phyloP scores from a whole-genome alignment of 2,888 invertebrate genomes.

The Nemotelus pantherinus region DNA sequence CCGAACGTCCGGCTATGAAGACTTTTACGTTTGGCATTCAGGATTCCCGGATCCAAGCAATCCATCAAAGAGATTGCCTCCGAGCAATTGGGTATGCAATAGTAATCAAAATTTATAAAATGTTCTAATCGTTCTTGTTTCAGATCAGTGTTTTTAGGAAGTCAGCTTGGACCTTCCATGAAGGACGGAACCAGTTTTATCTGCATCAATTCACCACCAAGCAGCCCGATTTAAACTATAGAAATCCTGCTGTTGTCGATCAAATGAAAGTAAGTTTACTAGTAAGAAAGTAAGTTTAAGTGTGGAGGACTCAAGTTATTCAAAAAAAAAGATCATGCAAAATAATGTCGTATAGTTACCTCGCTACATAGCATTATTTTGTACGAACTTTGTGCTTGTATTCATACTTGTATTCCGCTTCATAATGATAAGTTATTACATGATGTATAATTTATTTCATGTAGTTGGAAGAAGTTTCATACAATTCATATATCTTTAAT shows the following conservation, averaged over 20 bases:
- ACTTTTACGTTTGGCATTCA: conserved; percentile 75
- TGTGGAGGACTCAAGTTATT: too few relatives aligned
- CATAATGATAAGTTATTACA: too few relatives aligned
- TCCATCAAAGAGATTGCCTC: conserved; percentile 61
- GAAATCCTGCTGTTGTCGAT: conserved; percentile 71
- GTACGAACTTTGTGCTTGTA: too few relatives aligned
- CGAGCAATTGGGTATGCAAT: conserved; percentile 67
- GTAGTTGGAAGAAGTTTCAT: too few relatives aligned
- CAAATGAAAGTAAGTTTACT: conserved; percentile 69
- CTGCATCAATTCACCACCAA: conserved; percentile 77
- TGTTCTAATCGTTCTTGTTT: conserved; percentile 46
- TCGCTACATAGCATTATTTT: too few relatives aligned
- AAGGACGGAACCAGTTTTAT: conserved; percentile 74
- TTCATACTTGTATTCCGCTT: too few relatives aligned
- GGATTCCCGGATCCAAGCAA: conserved; percentile 49
- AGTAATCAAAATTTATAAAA: neutral
- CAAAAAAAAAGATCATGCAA: too few relatives aligned
- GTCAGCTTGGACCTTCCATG: conserved; percentile 79
- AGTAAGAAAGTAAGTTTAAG: too few relatives aligned
- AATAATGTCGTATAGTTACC: too few relatives aligned
- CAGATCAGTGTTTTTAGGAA: conserved; percentile 71
- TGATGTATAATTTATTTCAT: too few relatives aligned
- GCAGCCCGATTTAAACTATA: conserved; percentile 81
- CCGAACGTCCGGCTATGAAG: conserved; percentile 70
- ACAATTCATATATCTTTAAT: too few relatives aligned